Conservation (phyloP, 2,888 invertebrate genomes). For the Spisula solida region DNA sequence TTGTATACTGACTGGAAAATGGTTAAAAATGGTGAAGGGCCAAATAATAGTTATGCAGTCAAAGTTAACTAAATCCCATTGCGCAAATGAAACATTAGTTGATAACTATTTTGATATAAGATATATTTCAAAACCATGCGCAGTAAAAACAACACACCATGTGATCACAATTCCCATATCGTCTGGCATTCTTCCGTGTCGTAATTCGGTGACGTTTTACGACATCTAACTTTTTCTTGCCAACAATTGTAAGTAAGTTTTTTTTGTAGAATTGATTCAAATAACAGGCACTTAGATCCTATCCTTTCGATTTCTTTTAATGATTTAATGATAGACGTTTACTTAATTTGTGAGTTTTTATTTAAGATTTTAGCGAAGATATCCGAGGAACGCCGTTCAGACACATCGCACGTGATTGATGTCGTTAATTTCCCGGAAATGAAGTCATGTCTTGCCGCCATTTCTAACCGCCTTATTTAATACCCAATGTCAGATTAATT, state of each 20-base stretch:
- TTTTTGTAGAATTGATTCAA: neutral
- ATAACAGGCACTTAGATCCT: neutral
- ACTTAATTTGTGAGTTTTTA: conserved; percentile 49
- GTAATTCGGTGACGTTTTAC: conserved; percentile 9
- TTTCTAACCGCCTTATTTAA: conserved; percentile 65
- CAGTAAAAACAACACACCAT: too few species aligned
- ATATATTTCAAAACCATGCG: too few species aligned
- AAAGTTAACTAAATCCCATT: too few species aligned
- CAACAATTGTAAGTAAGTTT: neutral
- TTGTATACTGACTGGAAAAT: too few species aligned
- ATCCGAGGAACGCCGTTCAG: conserved; percentile 46
- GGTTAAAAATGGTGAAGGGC: too few species aligned
- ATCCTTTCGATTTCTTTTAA: conserved; percentile 35
- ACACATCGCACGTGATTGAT: conserved; percentile 65
- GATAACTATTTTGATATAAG: too few species aligned
- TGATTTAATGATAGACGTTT: conserved; percentile 49
- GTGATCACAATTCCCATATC: neutral
- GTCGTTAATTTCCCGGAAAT: conserved; percentile 73
- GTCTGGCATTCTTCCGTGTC: neutral
- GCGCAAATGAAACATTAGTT: too few species aligned
- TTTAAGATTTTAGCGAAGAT: conserved; percentile 40
- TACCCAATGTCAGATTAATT: conserved; percentile 70
- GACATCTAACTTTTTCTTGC: neutral
- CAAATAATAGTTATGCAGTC: too few species aligned
- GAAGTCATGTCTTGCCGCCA: conserved; percentile 63